Base-by-base conservation (phyloP, 1,140 invertebrate species). In the Dendrolimus kikuchii region DNA sequence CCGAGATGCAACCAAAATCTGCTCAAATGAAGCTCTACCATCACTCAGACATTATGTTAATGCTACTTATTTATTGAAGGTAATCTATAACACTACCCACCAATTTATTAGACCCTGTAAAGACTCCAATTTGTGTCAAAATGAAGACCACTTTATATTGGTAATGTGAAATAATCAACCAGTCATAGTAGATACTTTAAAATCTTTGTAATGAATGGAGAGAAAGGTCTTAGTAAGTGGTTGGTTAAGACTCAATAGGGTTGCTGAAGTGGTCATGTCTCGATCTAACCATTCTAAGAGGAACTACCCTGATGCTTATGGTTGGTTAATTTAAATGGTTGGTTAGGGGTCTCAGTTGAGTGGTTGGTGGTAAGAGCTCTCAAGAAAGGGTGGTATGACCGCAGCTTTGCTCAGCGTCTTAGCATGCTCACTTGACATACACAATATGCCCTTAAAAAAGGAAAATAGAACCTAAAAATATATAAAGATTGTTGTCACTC, bases 51-150 rank as follows among this genome's bases (percentile, higher is more conserved):
- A 64, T 69, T 69, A 73, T 63, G 55, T 61, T 65, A 64, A 75
- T 73, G 60, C 64, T 69, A 64, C 68, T 76, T 73, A 76, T 76
- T 76, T 76, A 76, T 76, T 73, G 68, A 73, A 59, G 63, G 60
- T 73, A 69, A 76, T 76, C 70, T 61, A 68, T 76, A 71, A 69
- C 58, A 49, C 55, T 48, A 53, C 23, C 3, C 23, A 68, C 70
- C 68, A 66, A 23, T 5, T 7, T 9, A 36, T 10, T 23, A 47
- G 63, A 66, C 9, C 62, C 52, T 55, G 60, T 10, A 41, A 48
- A 42, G 36, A 10, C 49, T 40, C 42, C 46, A 55, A 46, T 46
- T 44, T 43, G 53, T 41, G 49, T n/a, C 46, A 57, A 59, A 44
- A 48, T 41, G 55, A 10, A 57, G 64, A 41, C 69, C 66, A 50